These are phyloP conservation scores for Staurois parvus DNA, from an alignment of 2,797 vertebrate species.

Conservation along the genomic window DNA sequence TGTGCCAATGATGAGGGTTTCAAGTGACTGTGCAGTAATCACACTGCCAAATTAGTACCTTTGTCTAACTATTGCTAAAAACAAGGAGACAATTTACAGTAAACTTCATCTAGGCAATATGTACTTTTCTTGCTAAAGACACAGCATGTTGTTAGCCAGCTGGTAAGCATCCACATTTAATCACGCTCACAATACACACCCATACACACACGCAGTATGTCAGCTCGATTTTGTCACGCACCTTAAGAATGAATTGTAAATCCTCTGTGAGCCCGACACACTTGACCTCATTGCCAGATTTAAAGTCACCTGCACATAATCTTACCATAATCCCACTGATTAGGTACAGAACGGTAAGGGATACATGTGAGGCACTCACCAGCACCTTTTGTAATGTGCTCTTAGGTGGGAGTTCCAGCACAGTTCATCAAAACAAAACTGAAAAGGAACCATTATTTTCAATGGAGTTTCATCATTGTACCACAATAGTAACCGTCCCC, in stretches of 20 bases:
- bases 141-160: too few relatives aligned
- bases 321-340: slow-evolving; percentile 31
- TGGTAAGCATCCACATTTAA: too few relatives aligned
- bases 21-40: too few relatives aligned
- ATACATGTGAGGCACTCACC: slow-evolving; percentile 6
- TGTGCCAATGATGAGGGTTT: too few relatives aligned
- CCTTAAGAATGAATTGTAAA: slow-evolving; percentile 46
- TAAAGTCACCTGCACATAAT: slow-evolving; percentile 30
- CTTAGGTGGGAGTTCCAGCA: background rate
- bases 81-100: too few relatives aligned
- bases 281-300: slow-evolving; percentile 48
- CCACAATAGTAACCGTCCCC: too few relatives aligned
- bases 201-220: background rate
- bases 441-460: too few relatives aligned
- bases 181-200: background rate
- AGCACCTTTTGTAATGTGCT: background rate
- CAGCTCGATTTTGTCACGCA: slow-evolving; percentile 29
- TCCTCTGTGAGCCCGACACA: slow-evolving; percentile 21
- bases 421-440: background rate
- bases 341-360: slow-evolving; percentile 34
- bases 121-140: too few relatives aligned
- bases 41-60: too few relatives aligned
- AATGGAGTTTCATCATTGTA: too few relatives aligned
- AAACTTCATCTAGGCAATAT: too few relatives aligned
- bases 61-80: too few relatives aligned